Evolutionary conservation across 2,888 invertebrate species (phyloP).

Genomic region (Meiosimyza decipiens): DNA sequence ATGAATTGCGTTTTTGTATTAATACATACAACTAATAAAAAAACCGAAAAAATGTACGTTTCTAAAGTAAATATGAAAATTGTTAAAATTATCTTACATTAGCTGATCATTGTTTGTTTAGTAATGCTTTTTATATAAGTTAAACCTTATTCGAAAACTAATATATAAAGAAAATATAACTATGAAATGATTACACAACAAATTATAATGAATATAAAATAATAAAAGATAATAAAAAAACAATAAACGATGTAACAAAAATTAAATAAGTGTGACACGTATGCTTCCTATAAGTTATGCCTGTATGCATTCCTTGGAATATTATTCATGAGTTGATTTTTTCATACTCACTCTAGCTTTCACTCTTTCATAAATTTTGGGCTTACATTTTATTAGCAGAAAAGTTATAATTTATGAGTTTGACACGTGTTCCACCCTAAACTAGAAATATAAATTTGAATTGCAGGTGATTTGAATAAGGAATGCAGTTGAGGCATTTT

Average conservation of each 20-base stretch:
- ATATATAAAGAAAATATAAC: slow-evolving; percentile 4
- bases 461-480: slow-evolving; percentile 2
- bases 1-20: slow-evolving; percentile 4
- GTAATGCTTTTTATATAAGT: slow-evolving; percentile 15
- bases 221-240: slow-evolving; percentile 20
- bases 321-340: too few relatives aligned
- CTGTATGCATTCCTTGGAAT: too few relatives aligned
- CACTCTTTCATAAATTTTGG: too few relatives aligned
- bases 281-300: too few relatives aligned
- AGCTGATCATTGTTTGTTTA: neutral
- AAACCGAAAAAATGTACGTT: neutral
- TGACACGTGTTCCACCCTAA: slow-evolving; percentile 7
- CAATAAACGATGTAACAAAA: slow-evolving; percentile 9
- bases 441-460: neutral
- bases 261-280: too few relatives aligned
- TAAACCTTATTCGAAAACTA: slow-evolving; percentile 7
- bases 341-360: too few relatives aligned
- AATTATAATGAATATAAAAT: slow-evolving; percentile 29
- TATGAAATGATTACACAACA: slow-evolving; percentile 16
- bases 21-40: neutral
- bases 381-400: neutral
- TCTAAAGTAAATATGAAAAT: neutral
- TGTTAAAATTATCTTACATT: neutral
- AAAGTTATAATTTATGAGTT: slow-evolving; percentile 13
- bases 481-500: neutral